Evolutionary conservation across 2,888 invertebrate species (phyloP), one percentile per base, ranked within the genome.

Genomic region (Eustalomyia histrio): DNA sequence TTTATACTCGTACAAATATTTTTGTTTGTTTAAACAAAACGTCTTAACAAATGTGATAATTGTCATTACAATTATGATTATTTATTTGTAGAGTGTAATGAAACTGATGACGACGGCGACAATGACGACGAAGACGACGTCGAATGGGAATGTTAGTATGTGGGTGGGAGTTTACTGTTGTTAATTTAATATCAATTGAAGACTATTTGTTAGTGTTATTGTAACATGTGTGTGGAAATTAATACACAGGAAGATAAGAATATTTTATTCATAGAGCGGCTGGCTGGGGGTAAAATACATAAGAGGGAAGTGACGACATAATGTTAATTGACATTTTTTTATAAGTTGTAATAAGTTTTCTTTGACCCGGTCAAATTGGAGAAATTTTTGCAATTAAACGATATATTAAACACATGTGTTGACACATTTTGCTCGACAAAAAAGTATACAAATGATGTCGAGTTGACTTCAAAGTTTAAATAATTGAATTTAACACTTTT

Each of bases 11-110:
- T 24, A 18, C 47, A 47, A 50, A 60, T 47, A n/a, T 1, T 18
- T 9, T 3, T 67, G 43, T 55, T 4, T 33, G 39, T 64, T 69
- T 64, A 64, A 76, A 64, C 47, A 29, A 29, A 3, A 75, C 61
- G 18, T 71, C 52, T 47, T 61, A 69, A 69, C 60, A 81, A 78
- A 81, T 76, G 73, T 67, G 65, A 74, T 81, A 78, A 78, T 81
- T 78, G 80, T 74, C 65, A 81, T 81, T 76, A 65, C n/a, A 65
- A 6, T 29, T 29, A 29, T 39, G 69, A 73, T 63, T 9, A 24
- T 52, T 67, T 24, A 12, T 52, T 50, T 50, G 74, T 29, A 57
- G 52, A 2, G 8, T 29, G 29, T 29, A 29, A 6, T 29, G 29
- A 4, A 6, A 39, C 35, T n/a, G 33, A 71, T 61, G n/a, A 6